Evolutionary conservation across 2,797 vertebrate species (phyloP), one percentile per base, ranked within the genome.

Genomic region (Malurus leucopterus): DNA sequence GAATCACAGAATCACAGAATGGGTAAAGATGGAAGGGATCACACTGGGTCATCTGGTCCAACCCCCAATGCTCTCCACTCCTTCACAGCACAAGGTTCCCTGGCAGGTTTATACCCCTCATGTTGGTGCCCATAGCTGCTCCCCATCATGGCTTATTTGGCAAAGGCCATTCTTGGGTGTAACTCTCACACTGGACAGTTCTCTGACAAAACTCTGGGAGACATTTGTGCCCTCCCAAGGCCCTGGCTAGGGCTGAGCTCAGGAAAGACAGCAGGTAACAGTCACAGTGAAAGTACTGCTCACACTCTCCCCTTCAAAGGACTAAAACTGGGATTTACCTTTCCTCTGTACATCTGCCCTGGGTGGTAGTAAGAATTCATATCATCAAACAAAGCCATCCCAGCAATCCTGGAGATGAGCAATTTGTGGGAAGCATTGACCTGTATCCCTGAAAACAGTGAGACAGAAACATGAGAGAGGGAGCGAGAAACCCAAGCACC

Each of bases 291-390:
- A 67, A 71, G 22, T n/a, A 71, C 5, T 71, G 24, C 22, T 76
- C n/a, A 44, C 0, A 0, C 3, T 68, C 6, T 68, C 40, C 21
- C 44, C 43, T 88, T 54, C 73, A 64, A 75, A 93, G 61, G 27
- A 23, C 26, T 32, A 13, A 47, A 86, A 75, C 24, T 51, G 32
- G 15, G 26, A 61, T 61, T 94, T 95, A 95, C 95, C 95, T 95
- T 95, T 34, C 93, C 95, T 15, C 20, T 89, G 91, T 94, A 95
- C 27, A 43, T 62, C 47, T 89, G 87, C 84, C 94, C 95, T 58
- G 68, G 2, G 16, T 93, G 93, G 54, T 95, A 95, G 64, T 95
- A 95, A 49, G 92, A 82, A 54, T 93, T 94, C 77, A 91, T 50
- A 47, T 55, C 85, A n/a, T 46, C 26, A 77, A 95, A 93, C 71